A percentile compares a stretch with the other conserved stretches of the same genome.
Conservation (phyloP, 2,888 invertebrate genomes). For the Melieria omissa region DNA sequence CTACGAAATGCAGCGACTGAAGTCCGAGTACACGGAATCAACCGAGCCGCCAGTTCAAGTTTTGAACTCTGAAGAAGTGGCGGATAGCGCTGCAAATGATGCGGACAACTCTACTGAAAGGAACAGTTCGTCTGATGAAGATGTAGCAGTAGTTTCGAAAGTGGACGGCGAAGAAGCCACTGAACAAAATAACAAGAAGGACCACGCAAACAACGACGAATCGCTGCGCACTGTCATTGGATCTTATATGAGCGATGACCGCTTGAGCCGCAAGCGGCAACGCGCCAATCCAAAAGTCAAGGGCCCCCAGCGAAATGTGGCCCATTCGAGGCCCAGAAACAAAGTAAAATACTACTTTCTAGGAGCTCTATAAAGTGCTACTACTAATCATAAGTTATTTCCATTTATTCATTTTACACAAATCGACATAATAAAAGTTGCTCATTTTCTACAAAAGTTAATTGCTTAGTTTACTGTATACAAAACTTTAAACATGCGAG, state of each 20-base stretch:
- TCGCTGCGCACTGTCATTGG: slow-evolving; percentile 50
- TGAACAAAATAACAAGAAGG: not conserved
- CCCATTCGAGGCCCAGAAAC: not conserved
- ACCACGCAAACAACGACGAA: slow-evolving; percentile 36
- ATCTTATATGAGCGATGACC: slow-evolving; percentile 49
- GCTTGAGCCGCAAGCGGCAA: slow-evolving; percentile 45
- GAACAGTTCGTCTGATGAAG: slow-evolving; percentile 5
- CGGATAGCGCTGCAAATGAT: slow-evolving; percentile 15
- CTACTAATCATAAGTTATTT: no score
- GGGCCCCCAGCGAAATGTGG: not conserved
- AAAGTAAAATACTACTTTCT: slow-evolving; percentile 5
- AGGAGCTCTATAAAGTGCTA: not conserved
- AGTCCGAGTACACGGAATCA: slow-evolving; percentile 2
- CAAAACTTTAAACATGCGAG: no score
- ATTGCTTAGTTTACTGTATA: no score
- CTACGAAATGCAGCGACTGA: slow-evolving; percentile 35
- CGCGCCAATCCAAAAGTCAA: slow-evolving; percentile 22
- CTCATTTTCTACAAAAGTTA: no score
- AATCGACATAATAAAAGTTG: no score
- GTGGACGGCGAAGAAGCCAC: not conserved
- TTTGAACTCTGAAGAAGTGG: slow-evolving; percentile 25
- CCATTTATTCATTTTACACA: no score
- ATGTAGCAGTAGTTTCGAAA: not conserved
- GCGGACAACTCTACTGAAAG: slow-evolving; percentile 31
- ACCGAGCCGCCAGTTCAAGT: not conserved